A percentile compares a stretch with the other conserved stretches of the same genome.
These are phyloP conservation scores for Heliconius himera DNA, from an alignment of 1,140 invertebrate species.

Conservation along the genomic window DNA sequence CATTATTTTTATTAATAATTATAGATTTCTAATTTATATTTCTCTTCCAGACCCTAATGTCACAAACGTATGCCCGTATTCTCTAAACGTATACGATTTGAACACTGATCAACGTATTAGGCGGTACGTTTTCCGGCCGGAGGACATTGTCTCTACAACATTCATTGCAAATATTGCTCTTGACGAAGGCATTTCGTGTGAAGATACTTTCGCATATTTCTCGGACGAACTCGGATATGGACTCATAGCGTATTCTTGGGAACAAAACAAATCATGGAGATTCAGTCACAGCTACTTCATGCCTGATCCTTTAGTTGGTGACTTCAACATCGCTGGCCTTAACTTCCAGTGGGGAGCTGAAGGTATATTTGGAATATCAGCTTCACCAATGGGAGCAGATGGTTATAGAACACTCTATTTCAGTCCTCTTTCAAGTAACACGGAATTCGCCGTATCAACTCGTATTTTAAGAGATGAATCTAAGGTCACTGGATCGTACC, in stretches of 20 bases:
- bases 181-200: conserved; percentile 87
- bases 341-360: conserved; percentile 92
- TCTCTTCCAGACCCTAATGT: conserved; percentile 76
- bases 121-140: conserved; percentile 86
- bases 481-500: conserved; percentile 85
- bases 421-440: conserved; percentile 88
- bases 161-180: conserved; percentile 92
- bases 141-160: conserved; percentile 88
- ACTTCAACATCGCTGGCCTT: conserved; percentile 89
- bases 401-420: conserved; percentile 88
- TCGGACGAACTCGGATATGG: conserved; percentile 92
- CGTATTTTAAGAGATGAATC: conserved; percentile 85
- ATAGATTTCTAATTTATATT: conserved; percentile 9
- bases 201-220: conserved; percentile 90
- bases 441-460: conserved; percentile 90
- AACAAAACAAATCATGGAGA: conserved; percentile 89
- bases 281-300: conserved; percentile 89
- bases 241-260: conserved; percentile 89
- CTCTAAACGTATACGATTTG: conserved; percentile 89
- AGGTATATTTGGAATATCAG: conserved; percentile 90
- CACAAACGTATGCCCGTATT: conserved; percentile 87
- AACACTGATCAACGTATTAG: conserved; percentile 86
- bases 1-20: neutral
- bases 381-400: conserved; percentile 84
- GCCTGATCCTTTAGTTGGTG: conserved; percentile 89